A percentile compares a stretch with the other conserved stretches of the same genome.
Evolutionary conservation across 1,140 invertebrate species (phyloP).

Genomic region (Drosophila bocki): DNA sequence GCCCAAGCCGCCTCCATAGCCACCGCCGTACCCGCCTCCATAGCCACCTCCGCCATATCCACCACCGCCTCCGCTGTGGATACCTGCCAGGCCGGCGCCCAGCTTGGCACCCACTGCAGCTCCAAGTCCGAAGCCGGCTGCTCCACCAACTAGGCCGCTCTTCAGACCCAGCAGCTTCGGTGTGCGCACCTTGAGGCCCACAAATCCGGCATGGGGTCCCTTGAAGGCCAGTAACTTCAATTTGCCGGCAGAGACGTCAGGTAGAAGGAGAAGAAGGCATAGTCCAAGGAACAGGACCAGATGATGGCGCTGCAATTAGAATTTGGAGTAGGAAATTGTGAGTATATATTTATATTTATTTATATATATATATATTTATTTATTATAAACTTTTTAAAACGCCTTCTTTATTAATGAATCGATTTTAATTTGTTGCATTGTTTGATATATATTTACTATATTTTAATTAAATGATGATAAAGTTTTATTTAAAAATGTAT

Average conservation of each 20-base stretch:
- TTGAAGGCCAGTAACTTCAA: slow-evolving; percentile 70
- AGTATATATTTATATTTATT: too few relatives aligned
- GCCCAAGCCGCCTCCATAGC: slow-evolving; percentile 38
- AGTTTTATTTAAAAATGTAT: too few relatives aligned
- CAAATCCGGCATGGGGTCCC: slow-evolving; percentile 66
- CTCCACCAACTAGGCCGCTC: slow-evolving; percentile 49
- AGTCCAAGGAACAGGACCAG: slow-evolving; percentile 44
- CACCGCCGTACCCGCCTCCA: slow-evolving; percentile 58
- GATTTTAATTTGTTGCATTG: too few relatives aligned
- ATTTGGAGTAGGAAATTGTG: too few relatives aligned
- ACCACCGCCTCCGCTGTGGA: slow-evolving; percentile 15
- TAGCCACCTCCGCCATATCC: slow-evolving; percentile 29
- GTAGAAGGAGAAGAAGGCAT: slow-evolving; percentile 32
- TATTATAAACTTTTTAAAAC: too few relatives aligned
- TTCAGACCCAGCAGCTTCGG: slow-evolving; percentile 70
- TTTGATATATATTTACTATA: too few relatives aligned
- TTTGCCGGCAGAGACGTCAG: slow-evolving; percentile 48
- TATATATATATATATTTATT: too few relatives aligned
- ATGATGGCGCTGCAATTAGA: slow-evolving; percentile 27
- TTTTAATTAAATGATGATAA: too few relatives aligned
- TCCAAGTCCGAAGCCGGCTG: slow-evolving; percentile 51
- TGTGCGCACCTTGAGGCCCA: slow-evolving; percentile 60
- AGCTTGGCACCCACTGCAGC: slow-evolving; percentile 29
- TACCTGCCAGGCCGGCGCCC: slow-evolving; percentile 16
- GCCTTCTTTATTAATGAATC: too few relatives aligned